Base-by-base conservation (phyloP, 2,113 vertebrate genomes). In the Trematomus loennbergii region DNA sequence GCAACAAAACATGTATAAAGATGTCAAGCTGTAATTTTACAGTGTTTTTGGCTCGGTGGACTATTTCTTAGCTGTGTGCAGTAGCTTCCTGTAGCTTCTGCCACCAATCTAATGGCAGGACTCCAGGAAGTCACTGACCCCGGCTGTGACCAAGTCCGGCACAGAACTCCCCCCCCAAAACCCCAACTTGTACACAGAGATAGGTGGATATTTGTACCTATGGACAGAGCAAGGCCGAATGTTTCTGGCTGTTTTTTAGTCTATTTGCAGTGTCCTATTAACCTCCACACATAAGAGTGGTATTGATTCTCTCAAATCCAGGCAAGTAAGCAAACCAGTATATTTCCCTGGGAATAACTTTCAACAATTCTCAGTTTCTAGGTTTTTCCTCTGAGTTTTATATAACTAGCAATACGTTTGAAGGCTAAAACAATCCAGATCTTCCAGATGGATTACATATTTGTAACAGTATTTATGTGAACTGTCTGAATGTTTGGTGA, bases 391-490 rank as follows among this genome's bases (percentile, higher is more conserved):
- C 36, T 40, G 36, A 40, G 13, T 7, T 40, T 45, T 15, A 3
- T 45, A 46, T 57, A 25, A 57, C 16, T 57, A 74, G 11, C 36
- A 64, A 55, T 75, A 29, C 33, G n/a, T 63, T 18, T 43, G 8
- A 50, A 60, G 45, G 57, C 45, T 45, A 72, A 72, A 46, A 29
- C 3, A 48, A 64, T 65, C 18, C 50, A n/a, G 17, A 50, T 71
- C 29, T 72, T 4, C 20, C 48, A 53, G 6, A 63, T 54, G 20
- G 60, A 48, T 57, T 57, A 55, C 50, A 29, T 33, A 11, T 48
- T 65, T 65, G 7, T 20, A 36, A 12, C 49, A 68, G 17, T 65
- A 20, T 65, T 75, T 65, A n/a, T 65, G 22, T 36, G 50, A 55
- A 46, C 49, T 55, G 20, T 54, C 49, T 61, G 36, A 74, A 13